Percentiles rank a stretch among this genome's conserved stretches.
Conservation (phyloP, 2,888 invertebrate species). For the Hanleya hanleyi region DNA sequence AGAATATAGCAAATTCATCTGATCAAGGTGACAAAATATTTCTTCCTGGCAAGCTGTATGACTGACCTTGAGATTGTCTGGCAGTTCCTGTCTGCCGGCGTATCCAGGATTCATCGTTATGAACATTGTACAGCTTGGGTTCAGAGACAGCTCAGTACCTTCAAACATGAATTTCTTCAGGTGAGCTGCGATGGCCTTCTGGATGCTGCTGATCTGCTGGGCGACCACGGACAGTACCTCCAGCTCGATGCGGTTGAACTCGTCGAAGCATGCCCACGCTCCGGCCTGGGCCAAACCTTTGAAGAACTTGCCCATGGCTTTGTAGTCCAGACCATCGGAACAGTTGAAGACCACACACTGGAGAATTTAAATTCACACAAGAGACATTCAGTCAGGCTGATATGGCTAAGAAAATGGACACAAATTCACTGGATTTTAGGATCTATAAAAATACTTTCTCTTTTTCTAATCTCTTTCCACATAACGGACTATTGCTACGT, state of each 20-base stretch:
- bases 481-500: no score
- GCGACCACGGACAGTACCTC: slow-evolving; percentile 95
- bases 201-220: slow-evolving; percentile 94
- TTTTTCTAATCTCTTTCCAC: no score
- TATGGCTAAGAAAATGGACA: no score
- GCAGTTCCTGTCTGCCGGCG: slow-evolving; percentile 74
- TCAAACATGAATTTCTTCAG: slow-evolving; percentile 85
- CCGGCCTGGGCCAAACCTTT: slow-evolving; percentile 89
- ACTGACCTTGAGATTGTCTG: slow-evolving; percentile 71
- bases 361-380: slow-evolving; percentile 13
- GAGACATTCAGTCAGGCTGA: no score
- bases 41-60: no score
- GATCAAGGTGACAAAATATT: no score
- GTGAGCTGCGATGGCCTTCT: slow-evolving; percentile 86
- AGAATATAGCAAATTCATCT: no score
- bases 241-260: slow-evolving; percentile 94
- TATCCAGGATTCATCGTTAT: slow-evolving; percentile 76
- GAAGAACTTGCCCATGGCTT: slow-evolving; percentile 96
- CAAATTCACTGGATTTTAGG: no score
- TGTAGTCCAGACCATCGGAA: slow-evolving; percentile 93
- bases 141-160: slow-evolving; percentile 72
- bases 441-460: no score
- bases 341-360: slow-evolving; percentile 96
- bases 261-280: slow-evolving; percentile 96
- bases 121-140: slow-evolving; percentile 74